phyloP scores from a whole-genome alignment of 1,140 invertebrate species.

The Bombus ignitus region DNA sequence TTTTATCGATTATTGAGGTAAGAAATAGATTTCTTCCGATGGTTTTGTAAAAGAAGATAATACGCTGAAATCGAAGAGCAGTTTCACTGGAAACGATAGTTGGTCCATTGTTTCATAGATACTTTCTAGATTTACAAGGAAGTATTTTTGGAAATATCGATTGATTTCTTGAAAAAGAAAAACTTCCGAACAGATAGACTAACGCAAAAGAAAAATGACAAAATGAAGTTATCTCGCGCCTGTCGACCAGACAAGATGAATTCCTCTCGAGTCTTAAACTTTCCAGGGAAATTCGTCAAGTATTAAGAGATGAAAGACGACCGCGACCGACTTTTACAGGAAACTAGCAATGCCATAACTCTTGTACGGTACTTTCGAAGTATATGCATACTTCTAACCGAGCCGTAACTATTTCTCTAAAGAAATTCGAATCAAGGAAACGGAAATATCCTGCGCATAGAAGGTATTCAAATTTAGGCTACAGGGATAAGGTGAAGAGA shows the following conservation, averaged over 20 bases:
- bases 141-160: too few species aligned
- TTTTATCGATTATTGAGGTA: too few species aligned
- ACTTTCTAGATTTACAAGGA: too few species aligned
- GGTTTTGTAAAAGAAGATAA: background rate
- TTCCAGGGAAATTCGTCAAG: background rate
- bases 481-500: constrained; percentile 11
- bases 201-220: too few species aligned
- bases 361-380: background rate
- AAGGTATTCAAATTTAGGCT: background rate
- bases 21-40: too few species aligned
- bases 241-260: background rate
- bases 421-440: background rate
- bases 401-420: background rate
- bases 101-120: too few species aligned
- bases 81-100: too few species aligned
- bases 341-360: background rate
- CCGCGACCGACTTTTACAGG: background rate
- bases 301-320: background rate
- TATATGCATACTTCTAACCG: background rate
- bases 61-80: too few species aligned
- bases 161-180: too few species aligned
- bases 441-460: background rate
- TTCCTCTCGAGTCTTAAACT: background rate
- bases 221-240: too few species aligned
- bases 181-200: too few species aligned